Evolutionary conservation across 2,113 vertebrate genomes (phyloP).

Genomic region (Rhombomys opimus): DNA sequence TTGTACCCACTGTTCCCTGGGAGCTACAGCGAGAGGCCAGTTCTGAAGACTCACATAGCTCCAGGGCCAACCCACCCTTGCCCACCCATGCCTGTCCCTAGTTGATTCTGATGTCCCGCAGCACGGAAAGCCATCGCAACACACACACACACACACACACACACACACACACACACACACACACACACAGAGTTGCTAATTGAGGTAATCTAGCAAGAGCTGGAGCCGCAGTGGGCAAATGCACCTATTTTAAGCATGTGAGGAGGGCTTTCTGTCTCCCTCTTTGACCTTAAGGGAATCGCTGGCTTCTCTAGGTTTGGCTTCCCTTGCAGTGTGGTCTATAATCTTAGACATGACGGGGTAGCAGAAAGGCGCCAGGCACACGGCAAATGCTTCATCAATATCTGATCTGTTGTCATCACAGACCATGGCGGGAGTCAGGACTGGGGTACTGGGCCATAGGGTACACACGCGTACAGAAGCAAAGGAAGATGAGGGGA

Average conservation of each 20-base stretch:
- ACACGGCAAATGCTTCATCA: background rate
- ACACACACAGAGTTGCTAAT: background rate
- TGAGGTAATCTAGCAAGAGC: background rate
- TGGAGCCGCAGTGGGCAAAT: background rate
- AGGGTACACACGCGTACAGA: background rate
- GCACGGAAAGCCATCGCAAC: conserved; percentile 13
- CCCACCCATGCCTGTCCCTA: no score
- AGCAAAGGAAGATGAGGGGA: background rate
- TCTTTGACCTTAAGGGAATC: background rate
- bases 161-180: background rate
- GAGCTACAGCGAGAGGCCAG: background rate
- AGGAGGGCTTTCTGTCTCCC: background rate
- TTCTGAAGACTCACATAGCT: background rate
- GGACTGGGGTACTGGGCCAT: background rate
- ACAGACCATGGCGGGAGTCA: background rate
- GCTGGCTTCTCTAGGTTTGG: background rate
- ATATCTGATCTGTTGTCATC: background rate
- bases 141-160: background rate
- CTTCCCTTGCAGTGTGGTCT: background rate
- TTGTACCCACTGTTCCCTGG: background rate
- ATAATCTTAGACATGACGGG: background rate
- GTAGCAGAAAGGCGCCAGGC: no score
- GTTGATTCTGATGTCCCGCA: background rate
- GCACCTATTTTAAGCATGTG: background rate
- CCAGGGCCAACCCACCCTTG: background rate